These are phyloP conservation scores for Belonocnema kinseyi DNA, from an alignment of 1,140 invertebrate genomes.

Conservation along the genomic window DNA sequence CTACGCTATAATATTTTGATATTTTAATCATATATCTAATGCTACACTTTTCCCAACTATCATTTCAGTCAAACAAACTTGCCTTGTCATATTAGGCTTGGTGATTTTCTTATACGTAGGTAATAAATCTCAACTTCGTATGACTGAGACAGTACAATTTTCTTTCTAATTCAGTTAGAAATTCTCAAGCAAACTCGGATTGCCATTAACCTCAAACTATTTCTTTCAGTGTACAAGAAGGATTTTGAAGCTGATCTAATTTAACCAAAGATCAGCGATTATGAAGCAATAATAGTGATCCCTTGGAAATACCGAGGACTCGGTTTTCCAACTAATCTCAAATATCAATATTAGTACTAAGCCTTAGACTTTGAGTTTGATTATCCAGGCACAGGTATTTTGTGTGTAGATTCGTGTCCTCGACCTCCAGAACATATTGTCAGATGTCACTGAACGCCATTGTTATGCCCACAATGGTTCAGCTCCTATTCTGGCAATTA, in stretches of 20 bases:
- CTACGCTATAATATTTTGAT: no score
- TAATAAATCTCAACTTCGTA: no score
- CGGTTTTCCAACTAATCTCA: constrained; percentile 48
- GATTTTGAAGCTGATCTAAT: constrained; percentile 14
- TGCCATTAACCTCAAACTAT: no score
- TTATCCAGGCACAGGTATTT: constrained; percentile 42
- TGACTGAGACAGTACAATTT: no score
- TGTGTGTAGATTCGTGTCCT: constrained; percentile 35
- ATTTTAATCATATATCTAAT: no score
- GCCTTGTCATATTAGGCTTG: no score
- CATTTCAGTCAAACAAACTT: no score
- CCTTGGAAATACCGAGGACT: background rate
- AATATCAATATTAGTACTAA: constrained; percentile 57
- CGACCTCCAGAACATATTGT: constrained; percentile 37
- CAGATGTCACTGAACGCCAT: constrained; percentile 43
- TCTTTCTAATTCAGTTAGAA: no score
- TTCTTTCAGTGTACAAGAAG: no score
- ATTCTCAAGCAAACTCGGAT: no score
- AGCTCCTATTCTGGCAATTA: constrained; percentile 49
- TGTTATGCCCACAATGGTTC: constrained; percentile 38
- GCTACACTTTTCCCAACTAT: no score
- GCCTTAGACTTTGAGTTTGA: constrained; percentile 52
- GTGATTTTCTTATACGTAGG: no score
- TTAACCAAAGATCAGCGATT: constrained; percentile 12
- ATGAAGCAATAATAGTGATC: constrained; percentile 5